Percentiles rank a stretch among this genome's conserved stretches.
Evolutionary conservation across 2,113 vertebrate species (phyloP).

Genomic region (Aspiorhynchus laticeps): DNA sequence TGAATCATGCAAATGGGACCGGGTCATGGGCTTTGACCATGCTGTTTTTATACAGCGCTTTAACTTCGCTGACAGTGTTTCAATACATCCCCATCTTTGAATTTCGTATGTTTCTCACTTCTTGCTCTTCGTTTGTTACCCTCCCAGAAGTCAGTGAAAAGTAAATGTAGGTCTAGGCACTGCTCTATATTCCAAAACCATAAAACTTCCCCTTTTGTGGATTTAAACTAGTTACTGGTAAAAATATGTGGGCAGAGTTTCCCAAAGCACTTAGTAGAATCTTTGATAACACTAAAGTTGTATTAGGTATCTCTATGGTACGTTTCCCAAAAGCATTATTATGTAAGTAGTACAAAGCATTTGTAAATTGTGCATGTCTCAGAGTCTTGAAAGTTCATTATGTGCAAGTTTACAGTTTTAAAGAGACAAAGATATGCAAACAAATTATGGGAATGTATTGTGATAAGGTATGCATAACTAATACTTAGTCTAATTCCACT

Average conservation of each 20-base stretch:
- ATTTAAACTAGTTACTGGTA: background rate
- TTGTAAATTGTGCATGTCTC: background rate
- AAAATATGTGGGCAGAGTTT: background rate
- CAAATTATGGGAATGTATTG: background rate
- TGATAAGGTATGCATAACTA: too few relatives aligned
- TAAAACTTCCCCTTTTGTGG: background rate
- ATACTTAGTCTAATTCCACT: too few relatives aligned
- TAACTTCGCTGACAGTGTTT: conserved; percentile 6
- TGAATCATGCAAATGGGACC: conserved; percentile 59
- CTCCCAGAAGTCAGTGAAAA: background rate
- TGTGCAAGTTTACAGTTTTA: background rate
- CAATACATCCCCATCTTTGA: background rate
- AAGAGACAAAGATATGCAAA: background rate
- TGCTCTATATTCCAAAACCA: background rate
- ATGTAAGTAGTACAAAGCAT: background rate
- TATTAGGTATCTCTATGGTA: background rate
- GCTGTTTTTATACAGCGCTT: conserved; percentile 46
- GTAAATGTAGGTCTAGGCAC: background rate
- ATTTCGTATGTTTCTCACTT: background rate
- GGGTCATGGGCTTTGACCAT: conserved; percentile 60
- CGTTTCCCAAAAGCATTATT: background rate
- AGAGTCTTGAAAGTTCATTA: background rate
- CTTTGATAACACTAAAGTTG: background rate
- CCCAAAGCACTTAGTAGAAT: background rate
- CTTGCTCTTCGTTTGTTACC: background rate